These are phyloP conservation scores for Ephydatia muelleri DNA, from an alignment of 37 sponge, comb jelly and placozoan species.

Conservation along the genomic window DNA sequence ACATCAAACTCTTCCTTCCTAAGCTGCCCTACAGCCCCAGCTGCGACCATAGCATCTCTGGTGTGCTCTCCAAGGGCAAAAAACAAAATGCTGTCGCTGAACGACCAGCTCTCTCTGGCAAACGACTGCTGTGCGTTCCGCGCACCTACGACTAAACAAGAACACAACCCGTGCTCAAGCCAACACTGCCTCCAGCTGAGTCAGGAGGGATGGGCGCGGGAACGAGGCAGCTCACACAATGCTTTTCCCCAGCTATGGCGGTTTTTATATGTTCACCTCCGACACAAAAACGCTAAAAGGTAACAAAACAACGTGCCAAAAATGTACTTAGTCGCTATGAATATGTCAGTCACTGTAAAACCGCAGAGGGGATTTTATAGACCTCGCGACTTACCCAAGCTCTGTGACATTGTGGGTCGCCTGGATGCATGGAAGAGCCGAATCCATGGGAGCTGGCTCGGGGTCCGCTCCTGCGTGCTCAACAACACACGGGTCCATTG, in stretches of 20 bases:
- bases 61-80: too few relatives aligned
- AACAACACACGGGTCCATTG: neutral
- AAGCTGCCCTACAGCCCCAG: neutral
- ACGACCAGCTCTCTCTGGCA: neutral
- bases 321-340: neutral
- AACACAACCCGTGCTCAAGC: neutral
- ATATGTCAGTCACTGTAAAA: neutral
- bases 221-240: neutral
- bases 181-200: neutral
- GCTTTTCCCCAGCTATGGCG: neutral
- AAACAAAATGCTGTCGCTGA: too few relatives aligned
- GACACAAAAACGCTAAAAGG: neutral
- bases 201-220: neutral
- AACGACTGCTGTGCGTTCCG: neutral
- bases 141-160: neutral
- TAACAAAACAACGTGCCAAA: too few relatives aligned
- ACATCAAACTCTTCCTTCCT: neutral
- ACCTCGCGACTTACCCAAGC: neutral
- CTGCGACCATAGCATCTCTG: neutral
- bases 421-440: neutral
- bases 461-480: neutral
- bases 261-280: neutral
- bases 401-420: neutral
- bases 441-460: neutral
- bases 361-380: neutral